Evolutionary conservation across 1,140 invertebrate species (phyloP), one percentile per base, ranked within the genome.

Genomic region (Pararge aegeria): DNA sequence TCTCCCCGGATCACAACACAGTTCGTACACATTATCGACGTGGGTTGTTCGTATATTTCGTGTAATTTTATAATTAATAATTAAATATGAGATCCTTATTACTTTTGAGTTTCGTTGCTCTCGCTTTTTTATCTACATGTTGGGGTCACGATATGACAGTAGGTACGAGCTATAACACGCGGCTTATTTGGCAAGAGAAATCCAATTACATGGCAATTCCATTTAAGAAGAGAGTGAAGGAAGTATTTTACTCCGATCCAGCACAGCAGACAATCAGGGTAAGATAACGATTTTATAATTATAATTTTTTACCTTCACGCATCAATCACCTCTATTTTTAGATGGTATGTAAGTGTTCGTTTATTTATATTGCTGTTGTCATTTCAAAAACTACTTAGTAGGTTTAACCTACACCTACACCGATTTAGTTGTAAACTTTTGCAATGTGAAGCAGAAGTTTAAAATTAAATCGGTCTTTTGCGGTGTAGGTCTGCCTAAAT

Each of bases 221-320:
- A 3, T 83, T 87, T 56, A 78, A 74, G 53, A 85, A 85, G 62
- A 66, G 82, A 20, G 82, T 87, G 0, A 85, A 85, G 51, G 75
- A 83, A 68, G 64, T 79, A 4, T 87, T 87, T 56, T 87, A 72
- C 54, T 68, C 76, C 0, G 72, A 84, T 52, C 72, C 78, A 13
- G 62, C 50, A 10, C 78, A 78, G 54, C 74, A 80, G 66, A 64
- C 73, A 18, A 82, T 86, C 49, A 78, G 63, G 68, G 84, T 85
- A 70, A 78, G 29, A 18, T 12, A 27, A 1, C 27, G 5, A 27
- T 9, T 4, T 27, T n/a, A n/a, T n/a, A n/a, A n/a, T n/a, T n/a
- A n/a, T n/a, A n/a, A n/a, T n/a, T n/a, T n/a, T n/a, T n/a, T n/a
- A n/a, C n/a, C n/a, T n/a, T n/a, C n/a, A n/a, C n/a, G n/a, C n/a